These are phyloP conservation scores for Brachypalpus laphriformis DNA, from an alignment of 2,888 invertebrate genomes.

Conservation along the genomic window DNA sequence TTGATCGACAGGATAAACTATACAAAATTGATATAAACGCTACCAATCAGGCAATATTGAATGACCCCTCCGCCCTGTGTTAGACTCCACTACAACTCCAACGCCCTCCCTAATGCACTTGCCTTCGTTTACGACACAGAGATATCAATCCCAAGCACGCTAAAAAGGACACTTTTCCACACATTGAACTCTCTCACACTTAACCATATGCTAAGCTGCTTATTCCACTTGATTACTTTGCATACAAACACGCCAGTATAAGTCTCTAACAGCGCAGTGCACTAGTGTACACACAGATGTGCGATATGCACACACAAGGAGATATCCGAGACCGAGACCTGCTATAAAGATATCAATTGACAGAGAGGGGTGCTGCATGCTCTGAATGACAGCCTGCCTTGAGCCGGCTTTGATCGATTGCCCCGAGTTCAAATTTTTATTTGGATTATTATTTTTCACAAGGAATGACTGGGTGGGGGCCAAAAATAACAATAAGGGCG, in stretches of 20 bases:
- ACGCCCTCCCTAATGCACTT: conserved; percentile 42
- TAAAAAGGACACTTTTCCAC: conserved; percentile 71
- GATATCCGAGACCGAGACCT: conserved; percentile 31
- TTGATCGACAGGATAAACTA: conserved; percentile 47
- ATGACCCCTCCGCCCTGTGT: conserved; percentile 39
- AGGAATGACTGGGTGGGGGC: neutral
- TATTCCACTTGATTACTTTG: conserved; percentile 74
- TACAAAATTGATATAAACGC: conserved; percentile 53
- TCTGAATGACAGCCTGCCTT: conserved; percentile 50
- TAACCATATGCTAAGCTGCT: conserved; percentile 64
- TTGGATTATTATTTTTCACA: conserved; percentile 43
- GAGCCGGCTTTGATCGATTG: conserved; percentile 64
- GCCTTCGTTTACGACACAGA: conserved; percentile 37
- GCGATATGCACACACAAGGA: conserved; percentile 58
- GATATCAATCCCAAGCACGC: conserved; percentile 56
- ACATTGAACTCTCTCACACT: conserved; percentile 64
- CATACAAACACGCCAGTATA: conserved; percentile 52
- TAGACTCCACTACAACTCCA: neutral
- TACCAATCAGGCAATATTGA: conserved; percentile 25
- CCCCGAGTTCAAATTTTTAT: conserved; percentile 50
- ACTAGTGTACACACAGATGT: conserved; percentile 65
- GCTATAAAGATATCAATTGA: conserved; percentile 63
- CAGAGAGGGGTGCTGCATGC: conserved; percentile 16
- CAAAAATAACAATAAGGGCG: conserved; percentile 23
- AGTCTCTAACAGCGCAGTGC: conserved; percentile 22